Conservation (phyloP, 2,797 vertebrate species). For the Phrynocephalus guinanensis region DNA sequence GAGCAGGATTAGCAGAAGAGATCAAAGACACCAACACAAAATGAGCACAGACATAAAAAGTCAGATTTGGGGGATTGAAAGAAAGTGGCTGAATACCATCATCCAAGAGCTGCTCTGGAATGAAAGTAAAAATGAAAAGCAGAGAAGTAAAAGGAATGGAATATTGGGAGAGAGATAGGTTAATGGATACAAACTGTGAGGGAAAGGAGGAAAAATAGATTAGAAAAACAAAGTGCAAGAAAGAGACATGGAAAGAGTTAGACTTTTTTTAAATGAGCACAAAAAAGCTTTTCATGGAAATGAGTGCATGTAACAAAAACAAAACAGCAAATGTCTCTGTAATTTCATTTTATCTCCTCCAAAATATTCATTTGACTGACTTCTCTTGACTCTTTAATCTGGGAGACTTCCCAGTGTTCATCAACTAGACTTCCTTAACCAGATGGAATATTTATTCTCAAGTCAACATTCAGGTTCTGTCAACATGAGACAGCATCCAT, state of each 20-base stretch:
- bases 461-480: slow-evolving; percentile 2
- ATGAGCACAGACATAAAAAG: not conserved
- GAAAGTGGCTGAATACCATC: not conserved
- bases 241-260: not conserved
- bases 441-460: slow-evolving; percentile 14
- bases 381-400: not conserved
- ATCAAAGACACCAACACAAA: not conserved
- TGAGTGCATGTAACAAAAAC: not conserved
- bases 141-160: not conserved
- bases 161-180: not conserved
- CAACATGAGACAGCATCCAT: not conserved
- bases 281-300: not conserved
- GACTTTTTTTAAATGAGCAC: not conserved
- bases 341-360: not conserved
- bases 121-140: not conserved
- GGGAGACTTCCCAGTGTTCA: not conserved
- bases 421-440: not conserved
- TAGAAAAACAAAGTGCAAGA: not conserved
- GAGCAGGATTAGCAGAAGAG: not conserved
- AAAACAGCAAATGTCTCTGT: not conserved
- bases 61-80: not conserved
- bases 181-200: not conserved
- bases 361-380: slow-evolving; percentile 3
- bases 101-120: not conserved
- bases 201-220: not conserved